Percentiles rank a stretch among this genome's conserved stretches.
Evolutionary conservation across 2,113 vertebrate species (phyloP).

Genomic region (Syngnathoides biaculeatus): DNA sequence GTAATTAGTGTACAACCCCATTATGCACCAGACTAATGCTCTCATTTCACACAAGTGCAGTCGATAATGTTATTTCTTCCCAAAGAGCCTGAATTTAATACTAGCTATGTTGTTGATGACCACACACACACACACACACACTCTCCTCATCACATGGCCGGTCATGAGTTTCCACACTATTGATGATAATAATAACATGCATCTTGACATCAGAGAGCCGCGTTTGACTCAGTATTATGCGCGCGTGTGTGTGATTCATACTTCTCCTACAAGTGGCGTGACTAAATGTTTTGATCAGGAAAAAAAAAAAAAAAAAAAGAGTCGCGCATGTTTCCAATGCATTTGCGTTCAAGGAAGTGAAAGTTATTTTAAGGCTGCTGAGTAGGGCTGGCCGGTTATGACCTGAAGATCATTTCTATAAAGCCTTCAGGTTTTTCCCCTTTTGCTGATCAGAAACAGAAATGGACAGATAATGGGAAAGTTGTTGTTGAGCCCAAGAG

Average conservation of each 20-base stretch:
- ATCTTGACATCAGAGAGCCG: constrained; percentile 30
- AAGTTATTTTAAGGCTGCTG: not conserved
- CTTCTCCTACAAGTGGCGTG: constrained; percentile 21
- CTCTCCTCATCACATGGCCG: constrained; percentile 13
- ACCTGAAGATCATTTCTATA: not conserved
- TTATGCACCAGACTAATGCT: not conserved
- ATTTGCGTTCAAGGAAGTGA: not conserved
- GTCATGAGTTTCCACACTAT: constrained; percentile 37
- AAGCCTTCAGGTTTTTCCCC: not conserved
- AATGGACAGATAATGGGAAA: too few species aligned
- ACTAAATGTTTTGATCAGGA: not conserved
- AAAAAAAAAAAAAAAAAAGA: too few species aligned
- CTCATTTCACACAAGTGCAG: not conserved
- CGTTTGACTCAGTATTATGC: constrained; percentile 39
- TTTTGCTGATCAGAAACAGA: not conserved
- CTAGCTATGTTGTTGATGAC: not conserved
- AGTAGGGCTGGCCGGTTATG: not conserved
- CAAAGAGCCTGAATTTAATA: not conserved
- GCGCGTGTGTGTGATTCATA: constrained; percentile 44
- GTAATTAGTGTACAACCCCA: not conserved
- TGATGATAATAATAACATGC: constrained; percentile 23
- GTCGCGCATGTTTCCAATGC: not conserved
- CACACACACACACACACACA: not conserved
- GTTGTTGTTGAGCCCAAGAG: too few species aligned
- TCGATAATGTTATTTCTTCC: not conserved